A percentile compares a stretch with the other conserved stretches of the same genome.
Conservation (phyloP, 2,888 invertebrate species). For the Heliconius ismenius region DNA sequence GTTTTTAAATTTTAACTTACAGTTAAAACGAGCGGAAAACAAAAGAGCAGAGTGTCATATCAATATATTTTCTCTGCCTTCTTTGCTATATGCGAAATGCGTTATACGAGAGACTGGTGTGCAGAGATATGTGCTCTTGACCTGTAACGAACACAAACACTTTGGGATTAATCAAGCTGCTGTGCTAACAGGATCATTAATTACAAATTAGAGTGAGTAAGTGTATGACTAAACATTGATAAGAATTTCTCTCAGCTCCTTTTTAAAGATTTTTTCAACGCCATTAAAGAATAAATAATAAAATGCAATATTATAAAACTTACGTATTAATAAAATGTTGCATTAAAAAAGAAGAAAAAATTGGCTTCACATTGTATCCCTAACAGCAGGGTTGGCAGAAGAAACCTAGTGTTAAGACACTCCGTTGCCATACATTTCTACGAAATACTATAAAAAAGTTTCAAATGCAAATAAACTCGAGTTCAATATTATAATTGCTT, state of each 20-base stretch:
- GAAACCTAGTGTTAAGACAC: too few relatives aligned
- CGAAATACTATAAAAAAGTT: too few relatives aligned
- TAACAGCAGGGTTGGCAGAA: too few relatives aligned
- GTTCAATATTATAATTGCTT: background rate
- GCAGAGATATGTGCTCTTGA: conserved; percentile 47
- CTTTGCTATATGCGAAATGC: too few relatives aligned
- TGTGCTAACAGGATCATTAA: conserved; percentile 66
- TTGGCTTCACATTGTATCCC: too few relatives aligned
- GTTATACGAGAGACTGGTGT: background rate
- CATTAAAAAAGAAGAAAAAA: background rate
- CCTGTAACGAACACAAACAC: conserved; percentile 50
- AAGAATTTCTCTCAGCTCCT: conserved; percentile 35
- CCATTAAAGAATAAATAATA: background rate
- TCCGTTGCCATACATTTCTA: too few relatives aligned
- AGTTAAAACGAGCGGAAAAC: background rate
- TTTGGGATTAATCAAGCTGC: conserved; percentile 46
- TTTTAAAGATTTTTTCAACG: background rate
- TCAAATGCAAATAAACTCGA: background rate
- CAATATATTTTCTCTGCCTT: too few relatives aligned
- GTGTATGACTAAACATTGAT: conserved; percentile 52
- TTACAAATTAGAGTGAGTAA: conserved; percentile 53
- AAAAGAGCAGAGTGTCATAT: background rate
- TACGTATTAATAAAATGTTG: background rate
- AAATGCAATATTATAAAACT: background rate
- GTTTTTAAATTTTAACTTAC: too few relatives aligned